phyloP scores from a whole-genome alignment of 2,113 vertebrate species.

The Leptobrachium ailaonicum region DNA sequence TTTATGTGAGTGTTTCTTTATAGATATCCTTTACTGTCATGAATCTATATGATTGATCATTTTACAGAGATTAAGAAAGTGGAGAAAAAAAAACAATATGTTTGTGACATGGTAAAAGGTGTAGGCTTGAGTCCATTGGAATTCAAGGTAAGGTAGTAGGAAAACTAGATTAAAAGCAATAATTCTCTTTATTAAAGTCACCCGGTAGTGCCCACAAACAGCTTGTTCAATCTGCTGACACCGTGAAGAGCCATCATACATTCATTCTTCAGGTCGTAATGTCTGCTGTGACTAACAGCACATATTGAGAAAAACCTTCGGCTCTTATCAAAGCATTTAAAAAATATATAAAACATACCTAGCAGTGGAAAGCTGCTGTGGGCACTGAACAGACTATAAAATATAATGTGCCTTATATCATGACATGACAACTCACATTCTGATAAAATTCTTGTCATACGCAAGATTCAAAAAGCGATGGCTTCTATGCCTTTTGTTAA shows the following conservation, averaged over 20 bases:
- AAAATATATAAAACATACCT: neutral
- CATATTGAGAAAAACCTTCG: constrained; percentile 14
- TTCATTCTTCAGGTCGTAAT: constrained; percentile 8
- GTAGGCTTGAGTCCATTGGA: neutral
- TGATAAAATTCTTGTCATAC: too few species aligned
- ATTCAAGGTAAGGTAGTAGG: constrained; percentile 2
- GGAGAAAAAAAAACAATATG: too few species aligned
- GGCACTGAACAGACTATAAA: neutral
- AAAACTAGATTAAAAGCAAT: constrained; percentile 32
- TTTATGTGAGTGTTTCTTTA: too few species aligned
- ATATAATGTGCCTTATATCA: neutral
- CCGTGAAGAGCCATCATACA: constrained; percentile 25
- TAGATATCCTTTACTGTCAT: too few species aligned
- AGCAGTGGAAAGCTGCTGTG: neutral
- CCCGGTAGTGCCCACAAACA: neutral
- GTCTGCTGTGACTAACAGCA: constrained; percentile 10
- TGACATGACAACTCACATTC: neutral
- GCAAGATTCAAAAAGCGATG: too few species aligned
- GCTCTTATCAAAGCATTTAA: neutral
- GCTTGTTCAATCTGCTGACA: constrained; percentile 19
- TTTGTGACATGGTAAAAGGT: neutral
- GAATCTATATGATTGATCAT: too few species aligned
- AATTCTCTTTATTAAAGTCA: constrained; percentile 20
- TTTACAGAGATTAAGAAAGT: neutral
- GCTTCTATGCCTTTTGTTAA: too few species aligned